Percentiles rank a stretch among this genome's conserved stretches.
Evolutionary conservation across 2,888 invertebrate species (phyloP).

Genomic region (Nebria salina): DNA sequence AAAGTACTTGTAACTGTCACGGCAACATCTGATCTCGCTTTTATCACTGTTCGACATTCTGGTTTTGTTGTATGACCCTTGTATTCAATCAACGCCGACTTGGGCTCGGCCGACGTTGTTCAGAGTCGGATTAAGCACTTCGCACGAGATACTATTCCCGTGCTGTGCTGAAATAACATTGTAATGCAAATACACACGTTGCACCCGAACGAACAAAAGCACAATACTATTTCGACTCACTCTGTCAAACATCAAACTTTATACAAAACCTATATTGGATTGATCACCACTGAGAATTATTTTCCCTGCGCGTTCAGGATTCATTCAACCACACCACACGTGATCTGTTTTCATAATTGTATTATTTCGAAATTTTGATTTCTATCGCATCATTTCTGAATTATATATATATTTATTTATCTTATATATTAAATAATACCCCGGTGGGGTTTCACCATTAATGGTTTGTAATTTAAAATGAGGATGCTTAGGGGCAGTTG

Average conservation of each 20-base stretch:
- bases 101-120: not conserved
- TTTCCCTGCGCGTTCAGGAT: not conserved
- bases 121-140: not conserved
- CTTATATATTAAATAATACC: too few species aligned
- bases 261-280: not conserved
- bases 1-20: conserved; percentile 40
- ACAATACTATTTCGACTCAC: not conserved
- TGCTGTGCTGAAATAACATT: not conserved
- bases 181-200: not conserved
- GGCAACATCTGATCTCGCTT: conserved; percentile 40
- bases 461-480: too few species aligned
- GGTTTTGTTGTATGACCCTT: conserved; percentile 36
- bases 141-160: not conserved
- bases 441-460: too few species aligned
- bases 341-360: not conserved
- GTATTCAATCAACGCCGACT: conserved; percentile 31
- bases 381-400: too few species aligned
- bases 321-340: not conserved
- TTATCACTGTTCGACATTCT: conserved; percentile 43
- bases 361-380: too few species aligned
- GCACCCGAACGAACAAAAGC: not conserved
- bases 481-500: too few species aligned
- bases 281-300: not conserved
- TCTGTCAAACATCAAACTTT: not conserved
- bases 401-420: too few species aligned